These are phyloP conservation scores for Elysia chlorotica DNA, from an alignment of 1,140 invertebrate genomes.

Conservation along the genomic window DNA sequence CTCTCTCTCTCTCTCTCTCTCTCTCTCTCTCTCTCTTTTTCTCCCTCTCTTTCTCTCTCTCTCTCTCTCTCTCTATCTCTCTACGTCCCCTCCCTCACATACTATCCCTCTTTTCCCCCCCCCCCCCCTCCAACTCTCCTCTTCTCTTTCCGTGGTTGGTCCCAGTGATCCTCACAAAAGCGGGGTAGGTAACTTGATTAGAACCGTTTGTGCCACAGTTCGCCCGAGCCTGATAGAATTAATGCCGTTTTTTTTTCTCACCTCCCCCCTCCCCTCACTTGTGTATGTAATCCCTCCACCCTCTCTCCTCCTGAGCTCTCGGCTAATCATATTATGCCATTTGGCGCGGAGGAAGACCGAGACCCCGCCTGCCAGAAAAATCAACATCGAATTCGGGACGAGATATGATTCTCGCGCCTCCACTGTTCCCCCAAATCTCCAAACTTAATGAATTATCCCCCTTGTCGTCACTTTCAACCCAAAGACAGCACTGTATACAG, in stretches of 20 bases:
- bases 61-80: background rate
- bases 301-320: background rate
- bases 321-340: slow-evolving; percentile 14
- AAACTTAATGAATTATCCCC: slow-evolving; percentile 19
- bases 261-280: background rate
- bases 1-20: background rate
- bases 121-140: background rate
- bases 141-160: background rate
- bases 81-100: background rate
- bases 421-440: slow-evolving; percentile 8
- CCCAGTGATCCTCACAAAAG: slow-evolving; percentile 1
- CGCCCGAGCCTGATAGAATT: slow-evolving; percentile 11
- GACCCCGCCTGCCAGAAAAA: slow-evolving; percentile 6
- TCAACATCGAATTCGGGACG: slow-evolving; percentile 1
- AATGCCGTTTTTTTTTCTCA: slow-evolving; percentile 1
- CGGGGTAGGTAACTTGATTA: slow-evolving; percentile 5
- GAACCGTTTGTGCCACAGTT: slow-evolving; percentile 5
- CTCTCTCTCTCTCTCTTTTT: background rate
- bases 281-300: slow-evolving; percentile 16
- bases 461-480: background rate
- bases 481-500: slow-evolving; percentile 3
- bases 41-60: background rate
- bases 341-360: too few species aligned
- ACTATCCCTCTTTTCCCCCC: background rate
- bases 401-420: slow-evolving; percentile 2